Conservation (phyloP, 2,797 vertebrate species). For the Neosilurus hyrtlii region DNA sequence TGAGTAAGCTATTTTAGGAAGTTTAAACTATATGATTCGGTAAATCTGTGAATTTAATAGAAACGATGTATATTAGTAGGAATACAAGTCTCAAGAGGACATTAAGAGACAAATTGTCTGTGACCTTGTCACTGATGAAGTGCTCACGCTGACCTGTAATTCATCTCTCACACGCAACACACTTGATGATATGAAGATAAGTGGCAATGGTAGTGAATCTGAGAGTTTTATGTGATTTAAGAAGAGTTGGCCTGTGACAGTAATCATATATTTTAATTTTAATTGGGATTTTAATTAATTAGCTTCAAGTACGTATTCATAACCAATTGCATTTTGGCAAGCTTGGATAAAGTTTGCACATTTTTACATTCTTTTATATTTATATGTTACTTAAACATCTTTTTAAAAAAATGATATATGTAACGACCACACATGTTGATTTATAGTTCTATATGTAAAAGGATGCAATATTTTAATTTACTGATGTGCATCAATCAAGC, state of each 20-base stretch:
- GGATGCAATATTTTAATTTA: too few relatives aligned
- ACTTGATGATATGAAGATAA: not conserved
- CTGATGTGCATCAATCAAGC: too few relatives aligned
- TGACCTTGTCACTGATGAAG: conserved; percentile 11
- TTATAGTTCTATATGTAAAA: too few relatives aligned
- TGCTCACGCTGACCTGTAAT: conserved; percentile 6
- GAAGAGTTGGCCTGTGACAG: not conserved
- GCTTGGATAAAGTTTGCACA: not conserved
- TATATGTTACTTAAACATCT: too few relatives aligned
- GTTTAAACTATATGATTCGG: not conserved
- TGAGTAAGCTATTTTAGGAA: not conserved
- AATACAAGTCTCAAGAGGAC: not conserved
- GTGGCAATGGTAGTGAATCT: not conserved
- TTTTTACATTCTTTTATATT: not conserved
- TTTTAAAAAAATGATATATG: too few relatives aligned
- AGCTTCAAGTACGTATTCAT: not conserved
- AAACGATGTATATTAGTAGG: not conserved
- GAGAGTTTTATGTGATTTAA: not conserved
- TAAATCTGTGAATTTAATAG: not conserved
- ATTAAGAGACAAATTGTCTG: conserved; percentile 17
- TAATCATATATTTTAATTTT: not conserved
- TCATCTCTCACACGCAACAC: conserved; percentile 6
- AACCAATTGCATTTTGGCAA: not conserved
- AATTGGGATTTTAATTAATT: not conserved
- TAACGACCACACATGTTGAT: too few relatives aligned